Evolutionary conservation across 1,140 invertebrate genomes (phyloP).

Genomic region (Lamellibrachia luymesi): DNA sequence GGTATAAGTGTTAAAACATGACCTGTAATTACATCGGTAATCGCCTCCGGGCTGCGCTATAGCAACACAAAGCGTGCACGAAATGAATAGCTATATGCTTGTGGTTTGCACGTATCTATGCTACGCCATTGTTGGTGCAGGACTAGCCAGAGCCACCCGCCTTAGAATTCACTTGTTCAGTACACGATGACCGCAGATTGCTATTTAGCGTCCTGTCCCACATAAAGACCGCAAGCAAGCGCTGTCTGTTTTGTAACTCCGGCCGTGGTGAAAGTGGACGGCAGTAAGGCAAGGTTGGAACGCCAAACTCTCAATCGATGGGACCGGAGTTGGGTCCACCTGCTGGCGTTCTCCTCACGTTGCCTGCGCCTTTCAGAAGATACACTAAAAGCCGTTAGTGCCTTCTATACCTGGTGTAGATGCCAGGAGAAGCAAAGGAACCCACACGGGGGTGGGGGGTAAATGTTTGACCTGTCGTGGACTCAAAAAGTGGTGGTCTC

Average conservation of each 20-base stretch:
- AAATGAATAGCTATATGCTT: not conserved
- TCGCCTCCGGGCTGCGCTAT: not conserved
- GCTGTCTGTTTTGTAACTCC: not conserved
- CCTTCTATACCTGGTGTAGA: too few relatives aligned
- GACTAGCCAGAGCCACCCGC: not conserved
- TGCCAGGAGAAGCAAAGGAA: too few relatives aligned
- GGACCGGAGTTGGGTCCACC: too few relatives aligned
- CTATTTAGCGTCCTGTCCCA: not conserved
- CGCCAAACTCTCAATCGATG: too few relatives aligned
- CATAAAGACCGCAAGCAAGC: not conserved
- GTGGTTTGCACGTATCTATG: not conserved
- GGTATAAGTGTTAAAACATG: not conserved
- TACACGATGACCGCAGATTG: not conserved
- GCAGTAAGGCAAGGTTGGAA: too few relatives aligned
- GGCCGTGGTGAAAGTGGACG: not conserved
- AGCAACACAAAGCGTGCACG: not conserved
- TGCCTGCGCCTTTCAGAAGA: too few relatives aligned
- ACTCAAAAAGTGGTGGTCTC: too few relatives aligned
- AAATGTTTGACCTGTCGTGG: too few relatives aligned
- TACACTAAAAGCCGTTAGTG: too few relatives aligned
- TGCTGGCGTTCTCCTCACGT: too few relatives aligned
- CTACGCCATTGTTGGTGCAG: not conserved
- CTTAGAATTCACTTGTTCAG: not conserved
- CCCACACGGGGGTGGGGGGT: too few relatives aligned
- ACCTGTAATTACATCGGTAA: not conserved